Conservation (phyloP, 1,140 invertebrate species). For the Metaphire vulgaris region DNA sequence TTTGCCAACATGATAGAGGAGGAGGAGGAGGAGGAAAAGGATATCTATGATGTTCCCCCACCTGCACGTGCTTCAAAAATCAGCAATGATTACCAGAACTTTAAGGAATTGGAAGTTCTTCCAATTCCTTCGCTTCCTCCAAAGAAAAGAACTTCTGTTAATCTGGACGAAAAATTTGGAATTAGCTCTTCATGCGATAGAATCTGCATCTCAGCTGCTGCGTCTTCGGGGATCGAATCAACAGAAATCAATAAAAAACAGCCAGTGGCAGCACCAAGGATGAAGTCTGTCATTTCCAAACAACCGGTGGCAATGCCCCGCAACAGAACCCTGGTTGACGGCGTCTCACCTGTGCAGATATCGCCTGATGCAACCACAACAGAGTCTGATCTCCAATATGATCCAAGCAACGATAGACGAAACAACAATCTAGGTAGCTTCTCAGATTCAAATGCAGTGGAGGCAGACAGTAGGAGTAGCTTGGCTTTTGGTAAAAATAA, state of each 20-base stretch:
- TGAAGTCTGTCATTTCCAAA: neutral
- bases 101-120: neutral
- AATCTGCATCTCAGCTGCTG: neutral
- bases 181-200: neutral
- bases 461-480: too few relatives aligned
- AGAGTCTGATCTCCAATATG: too few relatives aligned
- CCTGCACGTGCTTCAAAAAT: neutral
- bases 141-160: neutral
- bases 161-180: neutral
- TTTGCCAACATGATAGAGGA: neutral
- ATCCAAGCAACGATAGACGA: too few relatives aligned
- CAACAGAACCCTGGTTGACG: too few relatives aligned
- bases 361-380: too few relatives aligned
- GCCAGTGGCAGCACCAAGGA: neutral
- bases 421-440: too few relatives aligned
- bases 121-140: neutral
- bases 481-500: too few relatives aligned
- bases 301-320: neutral
- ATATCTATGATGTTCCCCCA: neutral
- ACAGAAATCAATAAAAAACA: neutral
- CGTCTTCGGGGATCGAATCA: neutral
- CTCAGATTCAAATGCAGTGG: too few relatives aligned
- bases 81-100: neutral
- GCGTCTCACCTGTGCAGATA: too few relatives aligned
- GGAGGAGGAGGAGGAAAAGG: neutral